phyloP scores from a whole-genome alignment of 2,113 vertebrate genomes.

The Anhinga rufa region DNA sequence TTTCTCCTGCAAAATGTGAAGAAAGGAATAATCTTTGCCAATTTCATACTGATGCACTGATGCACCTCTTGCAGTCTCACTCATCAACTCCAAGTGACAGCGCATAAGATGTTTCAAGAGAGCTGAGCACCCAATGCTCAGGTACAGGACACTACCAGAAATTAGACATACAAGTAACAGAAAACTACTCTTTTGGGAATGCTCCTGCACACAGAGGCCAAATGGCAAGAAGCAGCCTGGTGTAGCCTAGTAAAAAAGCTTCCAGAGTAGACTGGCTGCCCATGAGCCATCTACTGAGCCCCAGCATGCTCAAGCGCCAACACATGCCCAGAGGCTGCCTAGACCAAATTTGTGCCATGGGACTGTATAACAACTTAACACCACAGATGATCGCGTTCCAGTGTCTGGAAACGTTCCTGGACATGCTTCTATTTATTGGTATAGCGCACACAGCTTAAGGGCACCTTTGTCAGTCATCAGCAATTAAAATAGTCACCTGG shows the following conservation, averaged over 20 bases:
- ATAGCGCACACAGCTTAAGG: background rate
- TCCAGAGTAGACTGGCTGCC: background rate
- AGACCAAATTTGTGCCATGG: background rate
- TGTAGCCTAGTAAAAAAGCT: background rate
- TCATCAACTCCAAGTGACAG: background rate
- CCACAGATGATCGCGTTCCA: background rate
- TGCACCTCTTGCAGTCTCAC: background rate
- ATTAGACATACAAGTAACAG: background rate
- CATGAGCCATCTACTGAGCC: background rate
- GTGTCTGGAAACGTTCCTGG: background rate
- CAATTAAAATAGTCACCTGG: background rate
- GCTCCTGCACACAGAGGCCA: background rate
- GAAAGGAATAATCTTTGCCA: background rate
- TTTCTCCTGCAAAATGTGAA: background rate
- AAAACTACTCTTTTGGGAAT: background rate
- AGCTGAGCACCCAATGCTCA: background rate
- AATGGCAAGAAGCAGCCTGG: background rate
- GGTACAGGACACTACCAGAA: background rate
- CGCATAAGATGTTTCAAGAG: accelerated
- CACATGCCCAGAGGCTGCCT: background rate
- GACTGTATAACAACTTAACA: background rate
- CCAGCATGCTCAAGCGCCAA: background rate
- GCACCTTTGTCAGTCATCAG: background rate
- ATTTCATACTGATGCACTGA: background rate
- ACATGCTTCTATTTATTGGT: background rate